Conservation (phyloP, 2,888 invertebrate genomes). For the Drosophila paramelanica region DNA sequence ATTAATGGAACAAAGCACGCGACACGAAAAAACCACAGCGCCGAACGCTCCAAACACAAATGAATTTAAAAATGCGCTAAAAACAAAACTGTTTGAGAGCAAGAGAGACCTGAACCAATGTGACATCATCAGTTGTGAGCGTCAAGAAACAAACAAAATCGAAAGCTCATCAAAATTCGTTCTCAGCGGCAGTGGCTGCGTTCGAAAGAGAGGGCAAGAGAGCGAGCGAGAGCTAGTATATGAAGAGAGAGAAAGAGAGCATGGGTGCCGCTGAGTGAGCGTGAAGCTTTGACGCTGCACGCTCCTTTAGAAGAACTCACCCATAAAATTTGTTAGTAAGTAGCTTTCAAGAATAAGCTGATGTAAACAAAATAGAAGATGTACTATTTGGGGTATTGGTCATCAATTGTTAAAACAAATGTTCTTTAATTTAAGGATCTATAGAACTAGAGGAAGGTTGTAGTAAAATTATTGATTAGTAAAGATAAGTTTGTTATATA, state of each 20-base stretch:
- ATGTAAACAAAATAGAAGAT: slow-evolving; percentile 33
- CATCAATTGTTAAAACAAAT: too few species aligned
- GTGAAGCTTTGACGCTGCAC: slow-evolving; percentile 4
- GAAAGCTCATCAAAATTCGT: slow-evolving; percentile 15
- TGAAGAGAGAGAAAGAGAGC: background rate
- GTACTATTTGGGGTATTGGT: background rate
- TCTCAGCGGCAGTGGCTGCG: background rate
- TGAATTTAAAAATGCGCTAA: slow-evolving; percentile 10
- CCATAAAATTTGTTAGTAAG: background rate
- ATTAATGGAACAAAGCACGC: slow-evolving; percentile 10
- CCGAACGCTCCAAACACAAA: slow-evolving; percentile 7
- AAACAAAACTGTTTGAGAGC: slow-evolving; percentile 7
- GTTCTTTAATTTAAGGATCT: too few species aligned
- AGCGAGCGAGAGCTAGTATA: background rate
- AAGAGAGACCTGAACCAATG: slow-evolving; percentile 1
- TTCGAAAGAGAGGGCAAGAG: too few species aligned
- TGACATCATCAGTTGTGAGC: slow-evolving; percentile 63
- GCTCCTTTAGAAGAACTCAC: slow-evolving; percentile 3
- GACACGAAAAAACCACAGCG: background rate
- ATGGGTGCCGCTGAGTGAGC: background rate
- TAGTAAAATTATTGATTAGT: background rate
- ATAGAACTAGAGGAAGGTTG: too few species aligned
- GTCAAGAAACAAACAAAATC: slow-evolving; percentile 14
- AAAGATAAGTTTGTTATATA: too few species aligned
- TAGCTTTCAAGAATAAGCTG: background rate